Percentiles rank a stretch among this genome's conserved stretches.
Conservation (phyloP, 2,888 invertebrate species). For the Heliconius cydno region DNA sequence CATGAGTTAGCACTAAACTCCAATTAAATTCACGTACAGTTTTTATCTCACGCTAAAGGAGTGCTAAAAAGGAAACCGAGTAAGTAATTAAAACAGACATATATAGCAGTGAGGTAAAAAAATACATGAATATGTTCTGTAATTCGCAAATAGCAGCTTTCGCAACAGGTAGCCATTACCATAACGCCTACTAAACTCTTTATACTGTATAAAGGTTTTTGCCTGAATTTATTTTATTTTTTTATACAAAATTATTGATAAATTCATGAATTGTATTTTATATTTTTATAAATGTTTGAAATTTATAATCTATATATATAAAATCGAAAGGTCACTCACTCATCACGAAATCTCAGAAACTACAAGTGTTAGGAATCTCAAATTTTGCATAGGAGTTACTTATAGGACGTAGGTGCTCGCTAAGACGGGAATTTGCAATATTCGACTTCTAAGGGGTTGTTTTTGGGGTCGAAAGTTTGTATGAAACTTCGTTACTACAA, state of each 20-base stretch:
- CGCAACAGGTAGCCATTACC: conserved; percentile 20
- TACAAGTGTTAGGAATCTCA: too few relatives aligned
- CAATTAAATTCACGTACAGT: conserved; percentile 10
- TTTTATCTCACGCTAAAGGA: conserved; percentile 20
- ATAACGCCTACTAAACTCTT: conserved; percentile 20
- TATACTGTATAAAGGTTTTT: neutral
- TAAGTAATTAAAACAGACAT: conserved; percentile 35
- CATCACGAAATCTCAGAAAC: too few relatives aligned
- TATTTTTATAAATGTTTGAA: neutral
- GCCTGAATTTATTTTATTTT: neutral
- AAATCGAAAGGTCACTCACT: too few relatives aligned
- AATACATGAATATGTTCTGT: conserved; percentile 17
- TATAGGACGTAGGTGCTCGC: too few relatives aligned
- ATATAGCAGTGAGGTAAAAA: conserved; percentile 24
- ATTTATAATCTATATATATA: too few relatives aligned
- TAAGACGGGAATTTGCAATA: too few relatives aligned
- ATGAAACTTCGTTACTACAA: too few relatives aligned
- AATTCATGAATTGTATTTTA: neutral
- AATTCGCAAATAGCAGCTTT: conserved; percentile 23
- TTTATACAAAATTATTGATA: neutral
- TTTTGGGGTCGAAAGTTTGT: too few relatives aligned
- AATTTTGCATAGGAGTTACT: too few relatives aligned
- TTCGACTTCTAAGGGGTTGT: too few relatives aligned
- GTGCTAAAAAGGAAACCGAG: conserved; percentile 28
- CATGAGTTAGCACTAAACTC: conserved; percentile 28